A percentile compares a stretch with the other conserved stretches of the same genome.
phyloP scores from a whole-genome alignment of 2,113 vertebrate species.

The Campylomormyrus tamandua region DNA sequence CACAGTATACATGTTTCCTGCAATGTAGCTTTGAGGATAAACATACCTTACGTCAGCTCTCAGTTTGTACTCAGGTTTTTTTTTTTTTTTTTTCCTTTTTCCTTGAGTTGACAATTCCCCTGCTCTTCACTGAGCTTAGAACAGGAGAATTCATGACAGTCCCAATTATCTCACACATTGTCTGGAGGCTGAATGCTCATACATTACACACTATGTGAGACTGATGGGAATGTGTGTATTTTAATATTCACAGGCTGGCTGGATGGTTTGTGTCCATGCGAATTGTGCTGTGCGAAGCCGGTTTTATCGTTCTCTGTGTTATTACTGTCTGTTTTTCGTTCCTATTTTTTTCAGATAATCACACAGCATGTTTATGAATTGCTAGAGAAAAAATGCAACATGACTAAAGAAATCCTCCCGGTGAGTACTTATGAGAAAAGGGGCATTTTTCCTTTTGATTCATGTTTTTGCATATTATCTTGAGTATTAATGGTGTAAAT shows the following conservation, averaged over 20 bases:
- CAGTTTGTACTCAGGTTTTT: constrained; percentile 59
- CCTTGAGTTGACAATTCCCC: constrained; percentile 57
- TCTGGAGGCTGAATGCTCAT: constrained; percentile 23
- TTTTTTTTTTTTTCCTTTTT: constrained; percentile 38
- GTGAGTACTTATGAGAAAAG: constrained; percentile 68
- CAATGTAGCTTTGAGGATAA: constrained; percentile 70
- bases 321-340: constrained; percentile 32
- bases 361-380: constrained; percentile 89
- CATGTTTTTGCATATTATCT: constrained; percentile 58
- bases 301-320: background rate
- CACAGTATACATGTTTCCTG: constrained; percentile 65
- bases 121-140: constrained; percentile 46
- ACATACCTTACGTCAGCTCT: constrained; percentile 73
- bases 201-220: background rate
- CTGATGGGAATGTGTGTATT: background rate
- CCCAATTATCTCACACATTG: constrained; percentile 39
- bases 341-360: constrained; percentile 74
- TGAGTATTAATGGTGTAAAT: constrained; percentile 52
- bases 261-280: background rate
- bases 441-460: constrained; percentile 44
- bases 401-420: constrained; percentile 84
- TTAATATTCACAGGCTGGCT: constrained; percentile 5
- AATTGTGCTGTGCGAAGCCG: background rate
- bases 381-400: constrained; percentile 85
- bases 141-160: constrained; percentile 42